Evolutionary conservation across 2,113 vertebrate genomes (phyloP).

Genomic region (Eurystomus gularis): DNA sequence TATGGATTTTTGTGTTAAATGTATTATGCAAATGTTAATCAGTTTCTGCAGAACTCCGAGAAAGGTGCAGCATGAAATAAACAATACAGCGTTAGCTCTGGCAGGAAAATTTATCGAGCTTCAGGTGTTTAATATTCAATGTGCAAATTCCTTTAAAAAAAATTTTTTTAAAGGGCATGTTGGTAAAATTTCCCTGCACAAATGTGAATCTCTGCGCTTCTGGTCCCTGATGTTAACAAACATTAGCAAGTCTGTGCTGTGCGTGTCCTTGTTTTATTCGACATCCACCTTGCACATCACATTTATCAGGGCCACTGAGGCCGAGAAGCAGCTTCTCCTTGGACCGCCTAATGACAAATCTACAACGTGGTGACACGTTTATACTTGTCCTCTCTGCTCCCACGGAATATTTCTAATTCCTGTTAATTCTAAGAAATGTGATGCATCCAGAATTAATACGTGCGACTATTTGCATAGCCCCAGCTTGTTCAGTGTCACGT

Average conservation of each 20-base stretch:
- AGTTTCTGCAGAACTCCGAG: slow-evolving; percentile 42
- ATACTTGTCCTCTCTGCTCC: neutral
- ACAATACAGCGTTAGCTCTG: neutral
- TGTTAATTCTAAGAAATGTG: neutral
- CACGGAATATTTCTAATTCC: neutral
- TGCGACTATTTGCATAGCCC: neutral
- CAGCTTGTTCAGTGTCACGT: neutral
- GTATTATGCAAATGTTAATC: slow-evolving; percentile 70
- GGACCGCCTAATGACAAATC: neutral
- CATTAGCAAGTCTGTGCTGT: slow-evolving; percentile 37
- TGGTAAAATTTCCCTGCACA: slow-evolving; percentile 49
- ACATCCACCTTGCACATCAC: neutral
- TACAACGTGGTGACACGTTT: neutral
- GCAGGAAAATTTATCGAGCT: neutral
- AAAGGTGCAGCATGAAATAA: slow-evolving; percentile 57
- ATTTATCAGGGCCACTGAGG: neutral
- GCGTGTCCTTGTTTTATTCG: neutral
- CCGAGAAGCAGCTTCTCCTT: slow-evolving; percentile 17
- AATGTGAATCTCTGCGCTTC: neutral
- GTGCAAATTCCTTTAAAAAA: neutral
- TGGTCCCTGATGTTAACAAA: slow-evolving; percentile 62
- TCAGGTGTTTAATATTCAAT: slow-evolving; percentile 63
- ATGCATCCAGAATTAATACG: neutral
- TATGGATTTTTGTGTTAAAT: slow-evolving; percentile 55
- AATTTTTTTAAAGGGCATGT: slow-evolving; percentile 46